These are phyloP conservation scores for Delphinapterus leucas DNA, from an alignment of 2,113 vertebrate genomes.

Conservation along the genomic window DNA sequence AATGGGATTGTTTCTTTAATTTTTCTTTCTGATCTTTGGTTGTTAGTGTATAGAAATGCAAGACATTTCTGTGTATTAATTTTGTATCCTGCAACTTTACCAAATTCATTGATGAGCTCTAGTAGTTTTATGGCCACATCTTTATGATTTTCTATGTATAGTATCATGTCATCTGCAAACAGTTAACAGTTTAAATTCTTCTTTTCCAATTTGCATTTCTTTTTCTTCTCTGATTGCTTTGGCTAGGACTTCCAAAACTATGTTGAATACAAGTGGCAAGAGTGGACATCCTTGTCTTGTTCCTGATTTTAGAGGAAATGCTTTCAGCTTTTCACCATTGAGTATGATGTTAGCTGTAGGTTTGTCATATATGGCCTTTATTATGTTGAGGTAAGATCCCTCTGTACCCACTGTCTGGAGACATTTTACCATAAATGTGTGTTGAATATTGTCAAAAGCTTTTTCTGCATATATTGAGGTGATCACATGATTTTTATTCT, in stretches of 20 bases:
- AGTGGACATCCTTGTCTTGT: neutral
- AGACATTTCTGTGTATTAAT: neutral
- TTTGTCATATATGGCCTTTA: no score
- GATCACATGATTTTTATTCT: neutral
- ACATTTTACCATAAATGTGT: no score
- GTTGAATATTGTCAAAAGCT: no score
- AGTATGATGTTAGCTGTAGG: neutral
- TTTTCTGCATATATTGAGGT: neutral
- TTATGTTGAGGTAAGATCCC: no score
- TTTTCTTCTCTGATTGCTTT: neutral
- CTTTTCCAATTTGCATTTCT: neutral
- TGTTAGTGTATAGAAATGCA: neutral
- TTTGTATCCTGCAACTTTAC: neutral
- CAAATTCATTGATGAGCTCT: neutral
- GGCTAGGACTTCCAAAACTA: neutral
- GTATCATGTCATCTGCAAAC: neutral
- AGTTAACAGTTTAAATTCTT: neutral
- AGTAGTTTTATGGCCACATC: neutral
- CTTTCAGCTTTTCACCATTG: neutral
- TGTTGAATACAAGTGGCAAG: neutral
- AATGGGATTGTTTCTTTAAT: neutral
- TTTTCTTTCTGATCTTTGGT: neutral
- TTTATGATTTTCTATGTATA: neutral
- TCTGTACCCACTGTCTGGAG: no score
- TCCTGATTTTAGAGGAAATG: neutral